Evolutionary conservation across 2,888 invertebrate genomes (phyloP), one percentile per base, ranked within the genome.

Genomic region (Candidula unifasciata): DNA sequence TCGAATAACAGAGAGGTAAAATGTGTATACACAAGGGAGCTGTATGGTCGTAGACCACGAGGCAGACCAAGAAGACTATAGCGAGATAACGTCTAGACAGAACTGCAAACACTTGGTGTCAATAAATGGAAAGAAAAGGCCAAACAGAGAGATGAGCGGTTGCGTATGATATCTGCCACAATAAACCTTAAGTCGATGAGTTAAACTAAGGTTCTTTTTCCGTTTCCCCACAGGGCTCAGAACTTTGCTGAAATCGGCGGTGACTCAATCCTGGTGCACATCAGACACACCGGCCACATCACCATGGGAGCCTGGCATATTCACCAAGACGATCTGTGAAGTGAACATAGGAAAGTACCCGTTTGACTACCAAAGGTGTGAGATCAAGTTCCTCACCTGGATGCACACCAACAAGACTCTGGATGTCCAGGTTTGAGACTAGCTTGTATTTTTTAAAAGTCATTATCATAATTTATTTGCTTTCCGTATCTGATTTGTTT

Each of bases 311-410:
- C 90, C 90, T 3, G 89, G 89, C n/a, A 87, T 89, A 16, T 87
- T 90, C 54, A 89, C 88, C 44, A 88, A 89, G 80, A 90, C 90
- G 27, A 89, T 89, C 64, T 90, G 90, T 81, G 90, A 89, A 80
- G 89, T 90, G 18, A 89, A 89, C 86, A 89, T 90, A 27, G 89
- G 89, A n/a, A 89, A 90, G 68, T 90, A 90, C 71, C 90, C 90
- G 2, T 90, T 90, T 80, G 90, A 90, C 84, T 87, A 87, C 76
- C 90, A 90, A 82, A 83, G 82, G 57, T 90, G 90, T 87, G 88
- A 89, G 71, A 89, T 90, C 71, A 86, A 89, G 79, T 88, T 90
- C 80, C 87, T 90, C 80, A 89, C 90, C 3, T 90, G 90, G 90
- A 90, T 90, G 90, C 88, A 89, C 80, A 89, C 90, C 35, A 90